Evolutionary conservation across 1,140 invertebrate genomes (phyloP).

Genomic region (Trichonephila clavata): DNA sequence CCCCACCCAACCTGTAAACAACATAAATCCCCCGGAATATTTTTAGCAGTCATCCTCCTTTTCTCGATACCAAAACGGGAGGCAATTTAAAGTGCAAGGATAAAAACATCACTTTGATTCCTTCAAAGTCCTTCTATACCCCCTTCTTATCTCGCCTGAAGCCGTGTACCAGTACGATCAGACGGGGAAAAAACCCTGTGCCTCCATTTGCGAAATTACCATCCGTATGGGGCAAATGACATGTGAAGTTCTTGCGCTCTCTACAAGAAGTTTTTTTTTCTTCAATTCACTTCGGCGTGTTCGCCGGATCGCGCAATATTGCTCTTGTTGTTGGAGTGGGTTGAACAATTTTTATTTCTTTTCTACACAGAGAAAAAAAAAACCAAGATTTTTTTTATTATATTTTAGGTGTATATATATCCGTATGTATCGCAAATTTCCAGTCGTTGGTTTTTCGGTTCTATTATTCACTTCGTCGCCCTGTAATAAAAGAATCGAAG

Average conservation of each 20-base stretch:
- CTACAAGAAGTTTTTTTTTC: neutral
- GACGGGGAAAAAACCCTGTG: neutral
- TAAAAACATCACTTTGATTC: slow-evolving; percentile 32
- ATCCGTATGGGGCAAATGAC: slow-evolving; percentile 38
- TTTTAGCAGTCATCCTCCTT: neutral
- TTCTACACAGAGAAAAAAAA: neutral
- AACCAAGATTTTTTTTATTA: neutral
- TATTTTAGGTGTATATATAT: neutral
- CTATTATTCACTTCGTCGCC: slow-evolving; percentile 34
- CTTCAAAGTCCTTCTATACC: neutral
- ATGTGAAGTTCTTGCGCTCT: slow-evolving; percentile 18
- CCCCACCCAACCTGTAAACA: neutral
- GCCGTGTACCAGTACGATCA: neutral
- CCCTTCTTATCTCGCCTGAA: neutral
- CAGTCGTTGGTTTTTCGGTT: slow-evolving; percentile 19
- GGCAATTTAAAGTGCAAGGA: slow-evolving; percentile 14
- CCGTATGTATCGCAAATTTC: neutral
- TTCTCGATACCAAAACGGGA: neutral
- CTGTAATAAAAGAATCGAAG: slow-evolving; percentile 10
- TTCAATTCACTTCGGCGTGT: slow-evolving; percentile 2
- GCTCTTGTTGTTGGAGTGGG: slow-evolving; percentile 43
- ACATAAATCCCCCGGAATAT: neutral
- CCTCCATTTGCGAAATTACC: slow-evolving; percentile 44
- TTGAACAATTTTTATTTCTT: slow-evolving; percentile 36
- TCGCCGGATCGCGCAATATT: slow-evolving; percentile 28